Base-by-base conservation (phyloP, 2,797 vertebrate species). In the Darevskia nairensis region DNA sequence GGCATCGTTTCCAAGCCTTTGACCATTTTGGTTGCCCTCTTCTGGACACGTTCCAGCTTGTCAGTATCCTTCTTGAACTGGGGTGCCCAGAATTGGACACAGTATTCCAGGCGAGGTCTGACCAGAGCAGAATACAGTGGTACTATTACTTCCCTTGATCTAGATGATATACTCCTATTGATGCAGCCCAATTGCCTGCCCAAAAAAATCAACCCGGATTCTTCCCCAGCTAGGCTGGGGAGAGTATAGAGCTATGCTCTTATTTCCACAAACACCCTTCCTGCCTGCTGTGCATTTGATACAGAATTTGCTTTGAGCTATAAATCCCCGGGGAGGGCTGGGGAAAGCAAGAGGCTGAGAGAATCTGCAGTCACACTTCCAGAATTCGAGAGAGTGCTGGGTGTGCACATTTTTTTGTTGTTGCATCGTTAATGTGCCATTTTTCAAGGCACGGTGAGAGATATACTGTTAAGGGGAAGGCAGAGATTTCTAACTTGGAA, bases 391-490 rank as follows among this genome's bases (percentile, higher is more conserved):
- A 91, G 83, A 13, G 19, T 83, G 87, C 88, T 91, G 80, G 77
- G 88, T 86, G 41, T 82, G 85, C 85, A 50, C 84, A 92, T 87
- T 68, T 83, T 76, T 82, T 46, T 86, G 23, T 82, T 74, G 84
- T 61, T 86, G 84, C 74, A n/a, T 89, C 82, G 75, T 86, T 82
- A 77, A 85, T 19, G 29, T 13, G 25, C 64, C 71, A 85, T 89
- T 91, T 92, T 92, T 92, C 89, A 90, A 91, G 81, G 0, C 59
- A 66, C 79, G 90, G 92, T 75, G 89, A 90, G 90, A 11, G 90
- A 80, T 87, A 82, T 80, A 80, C 79, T 90, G 89, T 93, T 91
- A 89, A 92, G 89, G 91, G 35, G 75, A 89, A n/a, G 86, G 82
- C 83, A 13, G 13, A 4, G 25, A 8, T 46, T 41, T n/a, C 27